Evolutionary conservation across 2,113 vertebrate species (phyloP).

Genomic region (Herpetotheres cachinnans): DNA sequence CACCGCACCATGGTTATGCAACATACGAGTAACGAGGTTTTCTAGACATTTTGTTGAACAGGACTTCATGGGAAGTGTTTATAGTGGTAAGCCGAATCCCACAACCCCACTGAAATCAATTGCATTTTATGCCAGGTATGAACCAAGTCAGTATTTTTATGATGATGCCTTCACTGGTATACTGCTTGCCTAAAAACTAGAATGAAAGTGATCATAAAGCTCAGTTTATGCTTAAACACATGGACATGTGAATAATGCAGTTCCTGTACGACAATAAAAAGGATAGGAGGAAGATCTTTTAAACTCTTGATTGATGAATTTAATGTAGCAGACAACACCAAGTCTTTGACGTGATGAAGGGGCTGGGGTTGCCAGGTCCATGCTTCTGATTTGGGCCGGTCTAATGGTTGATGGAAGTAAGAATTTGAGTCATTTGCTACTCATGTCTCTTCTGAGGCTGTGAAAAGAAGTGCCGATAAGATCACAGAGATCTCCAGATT

Average conservation of each 20-base stretch:
- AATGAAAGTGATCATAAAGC: neutral
- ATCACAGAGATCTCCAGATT: neutral
- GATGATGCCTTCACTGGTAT: neutral
- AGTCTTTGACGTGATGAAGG: neutral
- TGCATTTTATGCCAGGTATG: neutral
- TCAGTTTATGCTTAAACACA: neutral
- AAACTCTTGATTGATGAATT: slow-evolving; percentile 28
- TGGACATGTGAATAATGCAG: neutral
- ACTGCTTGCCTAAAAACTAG: neutral
- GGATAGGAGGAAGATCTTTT: neutral
- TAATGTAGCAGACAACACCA: neutral
- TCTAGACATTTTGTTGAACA: neutral
- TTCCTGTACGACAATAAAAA: neutral
- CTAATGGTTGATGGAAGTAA: neutral
- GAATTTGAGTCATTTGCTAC: neutral
- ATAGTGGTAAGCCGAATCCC: neutral
- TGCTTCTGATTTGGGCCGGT: neutral
- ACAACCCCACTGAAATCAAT: neutral
- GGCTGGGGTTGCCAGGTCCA: neutral
- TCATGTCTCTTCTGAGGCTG: neutral
- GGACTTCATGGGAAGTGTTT: neutral
- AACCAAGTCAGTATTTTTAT: slow-evolving; percentile 11
- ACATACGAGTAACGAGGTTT: neutral
- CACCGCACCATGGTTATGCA: rapidly evolving
- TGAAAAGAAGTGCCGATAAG: neutral